Base-by-base conservation (phyloP, 2,888 invertebrate species). In the Cremastinae sp. region DNA sequence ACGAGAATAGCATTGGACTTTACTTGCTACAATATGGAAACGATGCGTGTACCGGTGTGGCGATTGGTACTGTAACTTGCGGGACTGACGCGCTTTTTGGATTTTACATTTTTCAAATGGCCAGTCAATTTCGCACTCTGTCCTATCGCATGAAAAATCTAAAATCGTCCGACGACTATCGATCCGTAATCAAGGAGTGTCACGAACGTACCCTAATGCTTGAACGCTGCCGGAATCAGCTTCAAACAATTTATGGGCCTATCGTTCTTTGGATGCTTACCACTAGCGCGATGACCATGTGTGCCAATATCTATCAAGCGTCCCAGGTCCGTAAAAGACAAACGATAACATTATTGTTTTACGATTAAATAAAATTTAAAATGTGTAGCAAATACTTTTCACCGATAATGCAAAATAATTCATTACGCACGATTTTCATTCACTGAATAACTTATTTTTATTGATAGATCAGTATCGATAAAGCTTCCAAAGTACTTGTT, bases 251-350 rank as follows among this genome's bases (percentile, higher is more conserved):
- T 38, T 85, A 82, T 61, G 84, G 84, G 0, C 79, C 83, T 0
- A 68, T 84, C 7, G 70, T 85, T 0, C 18, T 86, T 2, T 81
- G 81, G 75, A 78, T 82, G 68, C 65, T 82, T 0, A 22, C 80
- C 8, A 81, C 82, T 0, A 84, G 82, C 49, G 83, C 83, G 1
- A 41, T 84, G 3, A 75, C 81, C 0, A 72, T 86, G 22, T 86
- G 86, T 58, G 73, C 79, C 0, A 38, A 82, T 12, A 79, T 86
- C 43, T 87, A 82, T 53, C 83, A 86, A 68, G 70, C 77, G 0
- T 71, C 77, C 14, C 78, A 80, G 80, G 84, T 84, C 61, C 12
- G 28, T 54, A 8, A 9, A 12, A 10, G 1, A 12, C n/a, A n/a
- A n/a, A n/a, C n/a, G n/a, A n/a, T n/a, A n/a, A n/a, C n/a, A n/a